Evolutionary conservation across 2,797 vertebrate genomes (phyloP), one percentile per base, ranked within the genome.

Genomic region (Schizothorax lantsangensis): DNA sequence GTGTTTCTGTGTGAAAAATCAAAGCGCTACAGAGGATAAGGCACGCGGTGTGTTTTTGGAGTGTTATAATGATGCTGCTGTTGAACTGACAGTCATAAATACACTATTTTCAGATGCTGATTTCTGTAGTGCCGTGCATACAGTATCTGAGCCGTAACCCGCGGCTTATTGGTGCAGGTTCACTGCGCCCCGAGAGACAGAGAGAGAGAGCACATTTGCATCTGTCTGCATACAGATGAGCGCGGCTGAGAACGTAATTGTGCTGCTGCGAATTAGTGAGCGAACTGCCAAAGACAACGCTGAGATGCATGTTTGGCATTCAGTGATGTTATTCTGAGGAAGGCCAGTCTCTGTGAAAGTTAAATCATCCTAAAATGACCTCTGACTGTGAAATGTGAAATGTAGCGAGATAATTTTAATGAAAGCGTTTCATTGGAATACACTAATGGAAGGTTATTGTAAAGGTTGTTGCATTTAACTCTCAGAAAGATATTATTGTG

Each of bases 211-310:
- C 19, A 47, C n/a, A 90, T 88, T 88, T 86, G 86, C 89, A 87
- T 90, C 54, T 80, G 86, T 84, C 89, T 88, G 89, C 89, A 90
- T 89, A 86, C 45, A 49, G 81, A 89, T 89, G 77, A 87, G 78
- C 45, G 3, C 8, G 6, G 30, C 59, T 52, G 64, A 68, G 52
- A 84, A 79, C 5, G 19, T 81, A 75, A 69, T 72, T 80, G 77
- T 73, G 86, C 80, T 81, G 80, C 45, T 68, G 72, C 54, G 79
- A 84, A 90, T 88, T 62, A 80, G 69, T 17, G 21, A 45, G 30
- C 17, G 38, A 88, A 36, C 81, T 15, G 12, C 45, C 30, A 68
- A 77, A 57, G 62, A n/a, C 40, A 12, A 64, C 4, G 2, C 49
- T 54, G 33, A 71, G 23, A 73, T 6, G 2, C 6, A n/a, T 84